Percentiles rank a stretch among this genome's conserved stretches.
Conservation (phyloP, 2,113 vertebrate genomes). For the Ailurus styani region DNA sequence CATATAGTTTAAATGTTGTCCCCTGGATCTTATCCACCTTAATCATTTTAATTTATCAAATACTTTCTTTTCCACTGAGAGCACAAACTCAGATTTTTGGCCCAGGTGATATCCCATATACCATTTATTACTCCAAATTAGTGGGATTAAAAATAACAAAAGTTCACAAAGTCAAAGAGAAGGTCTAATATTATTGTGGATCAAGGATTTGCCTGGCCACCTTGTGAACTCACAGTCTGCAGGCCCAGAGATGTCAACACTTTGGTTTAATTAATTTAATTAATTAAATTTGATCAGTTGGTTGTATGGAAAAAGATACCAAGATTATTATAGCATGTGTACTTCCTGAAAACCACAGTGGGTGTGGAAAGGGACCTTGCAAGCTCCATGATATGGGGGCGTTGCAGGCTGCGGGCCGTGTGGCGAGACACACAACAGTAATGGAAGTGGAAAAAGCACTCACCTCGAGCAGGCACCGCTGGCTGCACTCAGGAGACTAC, state of each 20-base stretch:
- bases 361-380: not conserved
- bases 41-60: not conserved
- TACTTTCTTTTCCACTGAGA: not conserved
- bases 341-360: not conserved
- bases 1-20: not conserved
- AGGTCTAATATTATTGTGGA: not conserved
- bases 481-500: not conserved
- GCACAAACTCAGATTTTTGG: not conserved
- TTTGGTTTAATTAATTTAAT: not conserved
- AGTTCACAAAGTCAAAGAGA: not conserved
- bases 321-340: not conserved
- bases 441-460: not conserved
- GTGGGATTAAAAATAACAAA: not conserved
- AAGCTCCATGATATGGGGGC: not conserved
- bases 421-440: not conserved
- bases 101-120: not conserved
- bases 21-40: not conserved
- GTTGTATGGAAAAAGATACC: not conserved
- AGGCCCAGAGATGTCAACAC: not conserved
- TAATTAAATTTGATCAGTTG: not conserved
- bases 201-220: not conserved
- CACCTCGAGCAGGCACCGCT: not conserved
- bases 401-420: not conserved
- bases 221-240: not conserved
- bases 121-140: not conserved